These are phyloP conservation scores for Capricornis sumatraensis DNA, from an alignment of 2,113 vertebrate genomes.

Conservation along the genomic window DNA sequence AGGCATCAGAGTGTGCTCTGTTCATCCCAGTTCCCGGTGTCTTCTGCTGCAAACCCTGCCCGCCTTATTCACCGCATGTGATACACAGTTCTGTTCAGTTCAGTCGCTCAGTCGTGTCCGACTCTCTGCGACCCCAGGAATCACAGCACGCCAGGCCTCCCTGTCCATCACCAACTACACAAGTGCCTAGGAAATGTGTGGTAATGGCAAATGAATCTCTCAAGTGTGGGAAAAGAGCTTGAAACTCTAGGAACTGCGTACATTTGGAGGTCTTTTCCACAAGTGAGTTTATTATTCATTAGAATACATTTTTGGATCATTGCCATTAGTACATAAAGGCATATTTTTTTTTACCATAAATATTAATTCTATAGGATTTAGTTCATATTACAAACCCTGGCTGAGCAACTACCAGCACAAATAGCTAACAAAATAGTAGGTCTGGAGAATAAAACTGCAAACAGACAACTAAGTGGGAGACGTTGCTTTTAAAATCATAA, in stretches of 20 bases:
- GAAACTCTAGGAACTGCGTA: background rate
- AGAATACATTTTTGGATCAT: background rate
- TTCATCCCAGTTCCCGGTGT: accelerated
- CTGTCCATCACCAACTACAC: too few species aligned
- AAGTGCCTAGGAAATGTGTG: accelerated
- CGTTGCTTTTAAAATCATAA: background rate
- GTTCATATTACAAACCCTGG: background rate
- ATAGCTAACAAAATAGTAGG: accelerated
- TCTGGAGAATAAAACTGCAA: background rate
- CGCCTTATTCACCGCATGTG: accelerated
- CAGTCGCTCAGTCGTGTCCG: too few species aligned
- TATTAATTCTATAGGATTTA: background rate
- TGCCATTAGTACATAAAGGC: background rate
- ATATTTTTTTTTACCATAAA: background rate
- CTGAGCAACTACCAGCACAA: background rate
- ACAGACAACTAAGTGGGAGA: background rate
- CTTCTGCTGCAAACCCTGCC: accelerated
- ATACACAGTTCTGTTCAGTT: too few species aligned
- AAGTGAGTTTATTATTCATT: background rate
- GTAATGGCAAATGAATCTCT: accelerated
- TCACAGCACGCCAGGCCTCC: too few species aligned
- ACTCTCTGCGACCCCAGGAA: too few species aligned
- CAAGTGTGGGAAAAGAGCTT: too few species aligned
- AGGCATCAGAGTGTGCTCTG: background rate
- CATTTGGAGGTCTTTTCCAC: background rate